Evolutionary conservation across 2,797 vertebrate genomes (phyloP), one percentile per base, ranked within the genome.

Genomic region (Orientallactaga sibirica): DNA sequence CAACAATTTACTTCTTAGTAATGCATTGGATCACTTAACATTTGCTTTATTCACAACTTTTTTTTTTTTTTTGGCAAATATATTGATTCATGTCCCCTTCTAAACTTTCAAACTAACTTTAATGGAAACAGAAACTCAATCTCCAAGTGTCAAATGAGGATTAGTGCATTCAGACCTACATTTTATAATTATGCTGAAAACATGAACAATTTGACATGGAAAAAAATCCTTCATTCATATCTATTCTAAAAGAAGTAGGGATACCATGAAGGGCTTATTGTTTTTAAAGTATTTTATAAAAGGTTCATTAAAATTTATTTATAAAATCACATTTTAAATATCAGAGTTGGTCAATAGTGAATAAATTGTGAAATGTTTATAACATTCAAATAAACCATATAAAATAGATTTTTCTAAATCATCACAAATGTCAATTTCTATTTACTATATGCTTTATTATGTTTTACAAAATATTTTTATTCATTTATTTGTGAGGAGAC

Each of bases 31-130:
- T 86, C 93, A 81, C 77, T 89, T 92, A 93, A 90, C 79, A 95
- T 93, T 94, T 94, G 27, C 62, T 93, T 92, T 90, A 75, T 25
- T 67, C 43, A 58, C 66, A 82, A 71, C 77, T 93, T 94, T 86
- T 37, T 37, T 37, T 37, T 37, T 37, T 37, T 37, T 37, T 78
- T 79, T 89, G 55, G 5, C 84, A 94, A 96, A 27, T 12, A 68
- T 68, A 87, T 86, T 80, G 81, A 96, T 93, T 88, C 58, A 86
- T 71, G 16, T 68, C 73, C 89, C 55, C 55, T 74, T 93, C 94
- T 80, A 91, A 92, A 93, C 76, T 94, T 90, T 91, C 67, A 43
- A 77, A 92, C 91, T 92, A 92, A 84, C 83, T 93, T 90, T 86
- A 85, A 24, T 25, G 52, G 68, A 95, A 66, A 41, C 41, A 87